Evolutionary conservation across 2,888 invertebrate species (phyloP).

Genomic region (Eupithecia vulgata): DNA sequence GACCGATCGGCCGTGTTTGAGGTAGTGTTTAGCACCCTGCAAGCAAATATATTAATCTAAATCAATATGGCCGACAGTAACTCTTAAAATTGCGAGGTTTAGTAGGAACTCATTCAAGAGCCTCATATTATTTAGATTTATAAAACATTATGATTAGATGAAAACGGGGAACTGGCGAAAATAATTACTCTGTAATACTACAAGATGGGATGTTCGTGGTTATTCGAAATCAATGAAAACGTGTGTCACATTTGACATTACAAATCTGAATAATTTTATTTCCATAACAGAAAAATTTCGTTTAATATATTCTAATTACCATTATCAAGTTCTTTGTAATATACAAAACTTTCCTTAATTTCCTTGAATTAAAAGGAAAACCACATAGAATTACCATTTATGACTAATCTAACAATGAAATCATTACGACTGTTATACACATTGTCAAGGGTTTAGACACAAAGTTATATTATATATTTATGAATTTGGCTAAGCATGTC

Average conservation of each 20-base stretch:
- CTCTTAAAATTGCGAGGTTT: neutral
- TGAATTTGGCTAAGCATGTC: neutral
- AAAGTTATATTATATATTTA: neutral
- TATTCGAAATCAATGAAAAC: neutral
- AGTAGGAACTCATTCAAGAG: neutral
- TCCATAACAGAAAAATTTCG: neutral
- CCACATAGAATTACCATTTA: neutral
- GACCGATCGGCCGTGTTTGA: constrained; percentile 89
- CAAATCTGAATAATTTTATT: neutral
- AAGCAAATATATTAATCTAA: constrained; percentile 59
- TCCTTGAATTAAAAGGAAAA: neutral
- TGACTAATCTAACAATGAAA: neutral
- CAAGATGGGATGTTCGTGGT: neutral
- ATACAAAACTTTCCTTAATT: neutral
- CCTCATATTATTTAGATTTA: neutral
- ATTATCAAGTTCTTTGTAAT: neutral
- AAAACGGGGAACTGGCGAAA: neutral
- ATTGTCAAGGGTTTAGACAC: neutral
- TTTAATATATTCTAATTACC: neutral
- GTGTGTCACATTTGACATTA: neutral
- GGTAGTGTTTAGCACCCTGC: constrained; percentile 82
- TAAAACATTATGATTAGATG: neutral
- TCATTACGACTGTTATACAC: neutral
- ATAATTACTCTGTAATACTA: neutral
- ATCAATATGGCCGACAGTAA: neutral